Conservation (phyloP, 2,113 vertebrate genomes). For the Lanius collurio region DNA sequence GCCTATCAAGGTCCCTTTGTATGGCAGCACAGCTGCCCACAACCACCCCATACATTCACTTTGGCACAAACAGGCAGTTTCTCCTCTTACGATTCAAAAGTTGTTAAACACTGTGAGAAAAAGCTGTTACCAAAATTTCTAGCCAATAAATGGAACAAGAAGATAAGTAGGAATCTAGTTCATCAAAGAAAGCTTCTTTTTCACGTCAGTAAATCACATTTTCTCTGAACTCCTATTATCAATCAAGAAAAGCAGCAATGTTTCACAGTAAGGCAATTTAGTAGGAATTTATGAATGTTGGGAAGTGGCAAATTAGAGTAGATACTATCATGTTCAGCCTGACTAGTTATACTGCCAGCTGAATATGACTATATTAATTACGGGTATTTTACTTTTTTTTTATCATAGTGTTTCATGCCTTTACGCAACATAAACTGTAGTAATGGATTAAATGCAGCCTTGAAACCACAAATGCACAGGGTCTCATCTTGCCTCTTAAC, state of each 20-base stretch:
- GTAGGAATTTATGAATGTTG: slow-evolving; percentile 30
- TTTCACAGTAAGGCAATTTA: slow-evolving; percentile 39
- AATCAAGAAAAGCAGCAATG: slow-evolving; percentile 6
- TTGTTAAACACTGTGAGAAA: neutral
- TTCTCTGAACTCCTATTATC: neutral
- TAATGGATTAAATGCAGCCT: slow-evolving; percentile 47
- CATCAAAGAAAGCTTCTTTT: neutral
- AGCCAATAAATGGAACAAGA: neutral
- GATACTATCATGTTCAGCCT: slow-evolving; percentile 17
- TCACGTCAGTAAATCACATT: neutral
- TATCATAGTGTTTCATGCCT: neutral
- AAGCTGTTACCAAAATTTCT: neutral
- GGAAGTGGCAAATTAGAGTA: slow-evolving; percentile 39
- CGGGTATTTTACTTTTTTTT: slow-evolving; percentile 44
- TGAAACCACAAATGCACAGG: slow-evolving; percentile 18
- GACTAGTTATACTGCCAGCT: slow-evolving; percentile 15
- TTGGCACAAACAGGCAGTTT: neutral
- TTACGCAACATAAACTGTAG: slow-evolving; percentile 10
- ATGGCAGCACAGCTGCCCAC: neutral
- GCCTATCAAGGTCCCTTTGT: neutral
- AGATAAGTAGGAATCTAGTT: neutral
- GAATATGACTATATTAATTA: slow-evolving; percentile 46
- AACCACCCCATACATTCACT: neutral
- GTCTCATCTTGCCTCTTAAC: slow-evolving; percentile 35
- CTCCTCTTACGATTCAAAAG: neutral